Conservation (phyloP, 2,888 invertebrate genomes). For the Minunthozetes semirufus region DNA sequence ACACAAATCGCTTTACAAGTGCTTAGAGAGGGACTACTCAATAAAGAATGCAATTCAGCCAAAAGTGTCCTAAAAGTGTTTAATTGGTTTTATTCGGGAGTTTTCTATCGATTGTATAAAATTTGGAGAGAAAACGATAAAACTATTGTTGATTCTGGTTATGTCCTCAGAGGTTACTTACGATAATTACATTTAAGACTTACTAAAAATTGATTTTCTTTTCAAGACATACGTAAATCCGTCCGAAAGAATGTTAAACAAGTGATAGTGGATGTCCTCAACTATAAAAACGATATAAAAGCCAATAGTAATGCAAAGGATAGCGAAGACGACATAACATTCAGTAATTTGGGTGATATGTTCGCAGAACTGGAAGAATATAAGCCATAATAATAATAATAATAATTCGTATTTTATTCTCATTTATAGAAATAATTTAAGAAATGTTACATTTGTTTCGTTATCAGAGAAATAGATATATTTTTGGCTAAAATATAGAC, state of each 20-base stretch:
- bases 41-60: constrained; percentile 51
- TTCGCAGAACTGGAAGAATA: constrained; percentile 20
- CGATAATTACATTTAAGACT: neutral
- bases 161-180: constrained; percentile 51
- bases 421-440: constrained; percentile 1
- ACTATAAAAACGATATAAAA: neutral
- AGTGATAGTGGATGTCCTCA: constrained; percentile 4
- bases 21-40: constrained; percentile 52
- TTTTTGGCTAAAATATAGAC: neutral
- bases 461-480: neutral
- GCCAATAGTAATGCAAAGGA: neutral
- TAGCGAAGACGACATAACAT: constrained; percentile 10
- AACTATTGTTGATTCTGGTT: constrained; percentile 53
- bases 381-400: no score
- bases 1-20: constrained; percentile 52
- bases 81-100: constrained; percentile 51
- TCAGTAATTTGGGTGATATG: constrained; percentile 32
- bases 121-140: constrained; percentile 52
- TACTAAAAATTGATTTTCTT: neutral
- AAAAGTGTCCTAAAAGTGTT: constrained; percentile 49
- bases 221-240: constrained; percentile 19
- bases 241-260: constrained; percentile 21
- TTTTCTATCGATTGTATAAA: constrained; percentile 50
- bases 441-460: neutral
- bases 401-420: neutral